Evolutionary conservation across 2,797 vertebrate species (phyloP), one percentile per base, ranked within the genome.

Genomic region (Prunella strophiata): DNA sequence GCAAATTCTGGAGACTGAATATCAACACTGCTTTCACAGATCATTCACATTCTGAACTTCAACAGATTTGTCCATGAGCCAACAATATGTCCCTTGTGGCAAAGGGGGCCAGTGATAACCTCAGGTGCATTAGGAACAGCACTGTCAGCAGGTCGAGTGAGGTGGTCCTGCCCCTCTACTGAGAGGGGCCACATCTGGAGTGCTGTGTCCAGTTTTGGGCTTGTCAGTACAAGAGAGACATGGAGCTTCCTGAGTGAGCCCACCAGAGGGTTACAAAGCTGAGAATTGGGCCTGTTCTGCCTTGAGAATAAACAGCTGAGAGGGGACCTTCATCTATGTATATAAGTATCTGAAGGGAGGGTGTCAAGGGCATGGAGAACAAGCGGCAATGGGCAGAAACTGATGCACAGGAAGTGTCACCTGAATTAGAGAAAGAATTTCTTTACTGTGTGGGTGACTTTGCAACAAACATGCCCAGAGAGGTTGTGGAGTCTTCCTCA

Each of bases 121-220:
- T 61, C 9, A 2, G 22, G 19, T 21, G 43, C 32, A 15, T 29
- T 15, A 21, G 16, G 20, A 62, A 30, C 11, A 48, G 9, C 32
- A 21, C 0, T 43, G 13, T 42, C 63, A 43, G 18, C 12, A 55
- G 78, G 16, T n/a, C 0, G 0, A 57, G 55, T 12, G 8, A 30
- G 19, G 27, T 1, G 5, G 19, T 25, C 11, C 55, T 55, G 22
- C 8, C 42, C 26, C 27, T 62, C 26, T 27, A 5, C 13, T 50
- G 34, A 42, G 26, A 7, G 19, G 25, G 16, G 55, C 10, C 48
- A 29, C 11, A 16, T 50, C 27, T 51, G 63, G 32, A 57, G 17
- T 38, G 9, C 20, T 63, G 63, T 57, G 27, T 8, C 43, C 32
- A n/a, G 20, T 32, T 70, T 43, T 76, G 57, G 50, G 32, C 4